phyloP scores from a whole-genome alignment of 2,797 vertebrate genomes.

The Schizopygopsis pylzovi region DNA sequence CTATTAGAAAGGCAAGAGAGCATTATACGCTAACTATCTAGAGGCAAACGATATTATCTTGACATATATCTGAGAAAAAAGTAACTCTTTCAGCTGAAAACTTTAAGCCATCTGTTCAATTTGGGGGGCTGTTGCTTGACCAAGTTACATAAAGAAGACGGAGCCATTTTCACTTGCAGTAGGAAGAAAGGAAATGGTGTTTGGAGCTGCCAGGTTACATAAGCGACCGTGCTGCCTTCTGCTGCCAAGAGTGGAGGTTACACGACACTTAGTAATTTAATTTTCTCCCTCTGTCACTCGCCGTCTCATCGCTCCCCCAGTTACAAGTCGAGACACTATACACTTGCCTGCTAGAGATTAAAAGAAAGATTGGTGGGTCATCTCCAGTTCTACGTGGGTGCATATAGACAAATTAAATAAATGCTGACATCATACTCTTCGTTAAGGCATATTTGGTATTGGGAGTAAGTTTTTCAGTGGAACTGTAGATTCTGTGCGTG shows the following conservation, averaged over 20 bases:
- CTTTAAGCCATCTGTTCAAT: conserved; percentile 62
- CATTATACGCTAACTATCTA: background rate
- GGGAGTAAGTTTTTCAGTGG: background rate
- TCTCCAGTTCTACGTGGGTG: background rate
- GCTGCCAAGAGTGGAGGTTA: conserved; percentile 62
- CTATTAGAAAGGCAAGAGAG: background rate
- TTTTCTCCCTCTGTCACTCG: conserved; percentile 48
- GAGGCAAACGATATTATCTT: conserved; percentile 32
- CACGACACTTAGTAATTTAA: conserved; percentile 48
- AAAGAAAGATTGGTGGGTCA: background rate
- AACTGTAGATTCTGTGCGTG: background rate
- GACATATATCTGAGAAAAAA: conserved; percentile 31
- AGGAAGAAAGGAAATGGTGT: conserved; percentile 56
- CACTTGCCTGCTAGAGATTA: background rate
- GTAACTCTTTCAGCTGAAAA: conserved; percentile 37
- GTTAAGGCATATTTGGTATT: background rate
- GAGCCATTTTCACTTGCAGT: conserved; percentile 57
- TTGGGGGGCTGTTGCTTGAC: conserved; percentile 51
- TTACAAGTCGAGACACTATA: conserved; percentile 36
- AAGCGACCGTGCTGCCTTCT: conserved; percentile 54
- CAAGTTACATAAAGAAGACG: conserved; percentile 60
- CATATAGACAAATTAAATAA: conserved; percentile 8
- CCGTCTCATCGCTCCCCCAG: conserved; percentile 43
- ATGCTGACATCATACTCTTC: background rate
- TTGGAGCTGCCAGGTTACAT: conserved; percentile 64